Evolutionary conservation across 2,888 invertebrate genomes (phyloP), one percentile per base, ranked within the genome.

Genomic region (Diadegma fenestrale): DNA sequence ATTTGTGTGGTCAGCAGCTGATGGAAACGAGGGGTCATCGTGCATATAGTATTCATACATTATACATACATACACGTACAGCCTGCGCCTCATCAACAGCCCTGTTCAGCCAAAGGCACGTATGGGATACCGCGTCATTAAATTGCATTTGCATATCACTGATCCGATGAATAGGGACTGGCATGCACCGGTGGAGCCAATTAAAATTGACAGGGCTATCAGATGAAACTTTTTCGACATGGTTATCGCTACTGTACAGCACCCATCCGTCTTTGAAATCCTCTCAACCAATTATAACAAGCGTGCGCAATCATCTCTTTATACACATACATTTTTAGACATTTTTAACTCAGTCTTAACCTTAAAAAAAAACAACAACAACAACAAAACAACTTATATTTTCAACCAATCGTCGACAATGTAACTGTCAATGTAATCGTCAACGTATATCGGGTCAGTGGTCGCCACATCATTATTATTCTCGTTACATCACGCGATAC

Each of bases 121-220:
- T 90, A 90, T 88, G 88, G 89, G 87, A 91, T 91, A 92, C 90
- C 91, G 90, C 91, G 88, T 92, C 92, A 92, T 92, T 92, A 92
- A 92, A 92, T 92, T 92, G 90, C 91, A 92, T 92, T 92, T 92
- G 91, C 91, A 92, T 92, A 92, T 92, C 90, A 89, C 88, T 89
- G 90, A 91, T 91, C 91, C 91, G 89, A 88, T 90, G 91, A 91
- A 91, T 91, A 89, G 90, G 89, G 88, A 84, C 90, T 87, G 87
- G 89, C 89, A 91, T 88, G 91, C 88, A 88, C 89, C 90, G 89
- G 89, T 89, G 91, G 88, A 91, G 91, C 89, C 91, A 92, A 92
- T 92, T 91, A 92, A 92, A 92, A 91, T 90, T 90, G 90, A 92
- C 90, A 91, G 89, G 87, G 84, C 75, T 88, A 87, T 83, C 84